Evolutionary conservation across 2,113 vertebrate genomes (phyloP).

Genomic region (Daubentonia madagascariensis): DNA sequence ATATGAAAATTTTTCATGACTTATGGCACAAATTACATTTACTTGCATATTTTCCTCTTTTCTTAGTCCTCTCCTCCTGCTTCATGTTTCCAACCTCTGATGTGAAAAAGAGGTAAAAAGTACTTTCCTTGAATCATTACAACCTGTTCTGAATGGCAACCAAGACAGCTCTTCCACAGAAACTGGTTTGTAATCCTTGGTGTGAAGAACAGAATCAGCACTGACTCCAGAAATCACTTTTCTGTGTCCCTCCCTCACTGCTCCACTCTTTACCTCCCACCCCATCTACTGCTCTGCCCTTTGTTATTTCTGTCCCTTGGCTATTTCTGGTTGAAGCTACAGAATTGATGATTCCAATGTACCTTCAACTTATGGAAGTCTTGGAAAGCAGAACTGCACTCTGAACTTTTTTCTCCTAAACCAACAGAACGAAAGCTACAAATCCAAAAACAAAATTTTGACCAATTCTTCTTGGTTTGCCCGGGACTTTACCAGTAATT

Average conservation of each 20-base stretch:
- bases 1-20: background rate
- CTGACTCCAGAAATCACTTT: background rate
- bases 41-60: conserved; percentile 57
- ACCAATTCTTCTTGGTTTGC: background rate
- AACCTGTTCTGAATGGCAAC: background rate
- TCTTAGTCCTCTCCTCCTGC: background rate
- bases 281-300: background rate
- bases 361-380: background rate
- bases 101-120: background rate
- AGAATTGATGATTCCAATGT: background rate
- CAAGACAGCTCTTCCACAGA: background rate
- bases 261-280: background rate
- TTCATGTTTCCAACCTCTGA: background rate
- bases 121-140: background rate
- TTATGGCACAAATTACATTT: background rate
- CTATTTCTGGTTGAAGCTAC: background rate
- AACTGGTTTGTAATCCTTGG: background rate
- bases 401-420: background rate
- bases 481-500: background rate
- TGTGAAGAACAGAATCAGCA: background rate
- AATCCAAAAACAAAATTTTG: background rate
- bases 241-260: background rate
- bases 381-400: background rate
- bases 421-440: background rate
- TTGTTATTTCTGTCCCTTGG: background rate